Conservation (phyloP, 2,113 vertebrate genomes). For the Calidris pygmaea region DNA sequence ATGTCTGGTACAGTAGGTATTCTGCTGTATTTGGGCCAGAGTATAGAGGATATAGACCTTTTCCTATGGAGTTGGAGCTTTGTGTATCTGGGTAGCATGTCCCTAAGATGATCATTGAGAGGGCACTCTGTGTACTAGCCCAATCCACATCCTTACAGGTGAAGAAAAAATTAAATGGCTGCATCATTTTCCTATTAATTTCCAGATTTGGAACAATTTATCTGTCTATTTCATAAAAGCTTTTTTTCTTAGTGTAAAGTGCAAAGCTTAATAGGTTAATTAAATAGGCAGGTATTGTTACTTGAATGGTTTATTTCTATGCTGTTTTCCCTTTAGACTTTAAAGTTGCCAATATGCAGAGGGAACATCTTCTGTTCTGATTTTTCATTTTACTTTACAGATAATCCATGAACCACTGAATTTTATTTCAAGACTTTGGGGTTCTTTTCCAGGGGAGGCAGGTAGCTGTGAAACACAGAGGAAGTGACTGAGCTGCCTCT, state of each 20-base stretch:
- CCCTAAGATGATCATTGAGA: neutral
- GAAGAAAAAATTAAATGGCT: neutral
- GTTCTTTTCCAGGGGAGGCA: neutral
- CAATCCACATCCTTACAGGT: neutral
- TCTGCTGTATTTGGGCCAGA: neutral
- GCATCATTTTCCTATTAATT: neutral
- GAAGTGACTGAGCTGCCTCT: neutral
- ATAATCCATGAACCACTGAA: neutral
- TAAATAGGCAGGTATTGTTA: neutral
- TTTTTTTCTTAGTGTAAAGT: neutral
- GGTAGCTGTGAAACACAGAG: neutral
- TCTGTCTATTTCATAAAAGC: neutral
- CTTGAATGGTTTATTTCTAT: neutral
- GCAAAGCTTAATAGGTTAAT: neutral
- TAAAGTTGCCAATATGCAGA: neutral
- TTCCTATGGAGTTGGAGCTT: neutral
- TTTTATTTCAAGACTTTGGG: neutral
- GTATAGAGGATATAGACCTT: neutral
- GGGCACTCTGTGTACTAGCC: neutral
- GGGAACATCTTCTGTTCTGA: neutral
- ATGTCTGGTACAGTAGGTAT: neutral
- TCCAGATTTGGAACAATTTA: neutral
- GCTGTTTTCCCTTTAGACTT: neutral
- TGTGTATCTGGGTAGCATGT: neutral
- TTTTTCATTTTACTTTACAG: neutral